A percentile compares a stretch with the other conserved stretches of the same genome.
Evolutionary conservation across 2,113 vertebrate species (phyloP).

Genomic region (Protobothrops flavoviridis): DNA sequence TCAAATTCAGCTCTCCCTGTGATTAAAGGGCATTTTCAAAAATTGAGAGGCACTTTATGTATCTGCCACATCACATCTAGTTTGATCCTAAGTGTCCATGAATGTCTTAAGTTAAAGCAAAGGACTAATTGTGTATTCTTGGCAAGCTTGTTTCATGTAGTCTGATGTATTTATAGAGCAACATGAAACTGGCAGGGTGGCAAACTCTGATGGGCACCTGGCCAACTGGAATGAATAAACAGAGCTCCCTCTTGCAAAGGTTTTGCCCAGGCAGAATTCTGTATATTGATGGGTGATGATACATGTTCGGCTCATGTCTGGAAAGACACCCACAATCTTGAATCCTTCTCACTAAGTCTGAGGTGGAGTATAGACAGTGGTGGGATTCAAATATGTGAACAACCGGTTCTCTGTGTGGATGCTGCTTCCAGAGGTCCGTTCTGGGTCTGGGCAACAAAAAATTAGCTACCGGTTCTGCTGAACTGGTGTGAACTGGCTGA

Average conservation of each 20-base stretch:
- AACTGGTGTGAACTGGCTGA: no score
- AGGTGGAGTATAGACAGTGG: background rate
- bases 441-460: no score
- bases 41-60: background rate
- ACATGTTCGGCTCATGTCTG: background rate
- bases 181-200: background rate
- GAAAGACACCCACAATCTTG: background rate
- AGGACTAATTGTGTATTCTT: constrained; percentile 2
- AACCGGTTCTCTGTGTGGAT: no score
- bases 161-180: constrained; percentile 1
- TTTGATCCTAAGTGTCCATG: background rate
- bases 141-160: background rate
- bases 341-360: background rate
- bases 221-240: background rate
- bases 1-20: background rate
- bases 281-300: background rate
- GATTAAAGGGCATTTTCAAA: background rate
- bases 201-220: background rate
- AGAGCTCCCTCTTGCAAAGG: background rate
- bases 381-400: no score
- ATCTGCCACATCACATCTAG: background rate
- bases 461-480: no score
- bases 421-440: no score
- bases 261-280: background rate
- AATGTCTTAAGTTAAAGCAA: constrained; percentile 9